Evolutionary conservation across 2,113 vertebrate genomes (phyloP).

Genomic region (Dromas ardeola): DNA sequence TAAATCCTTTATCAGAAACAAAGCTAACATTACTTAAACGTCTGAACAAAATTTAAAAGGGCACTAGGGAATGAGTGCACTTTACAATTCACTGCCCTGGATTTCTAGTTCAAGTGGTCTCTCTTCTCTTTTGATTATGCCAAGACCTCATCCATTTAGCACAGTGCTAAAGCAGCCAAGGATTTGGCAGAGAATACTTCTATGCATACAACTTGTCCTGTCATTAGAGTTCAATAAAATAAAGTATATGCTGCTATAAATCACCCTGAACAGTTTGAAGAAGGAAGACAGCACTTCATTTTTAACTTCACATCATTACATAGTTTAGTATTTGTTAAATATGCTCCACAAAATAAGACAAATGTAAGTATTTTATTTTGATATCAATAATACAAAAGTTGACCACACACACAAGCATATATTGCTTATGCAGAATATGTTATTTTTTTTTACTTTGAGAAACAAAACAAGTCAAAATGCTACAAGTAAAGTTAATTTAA

Average conservation of each 20-base stretch:
- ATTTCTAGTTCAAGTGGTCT: not conserved
- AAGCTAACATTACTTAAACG: not conserved
- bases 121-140: not conserved
- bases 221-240: not conserved
- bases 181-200: not conserved
- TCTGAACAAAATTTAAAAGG: not conserved
- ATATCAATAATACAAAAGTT: not conserved
- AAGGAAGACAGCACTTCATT: not conserved
- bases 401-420: not conserved
- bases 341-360: not conserved
- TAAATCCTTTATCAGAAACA: not conserved
- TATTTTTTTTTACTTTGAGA: not conserved
- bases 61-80: not conserved
- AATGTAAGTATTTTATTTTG: not conserved
- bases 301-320: not conserved
- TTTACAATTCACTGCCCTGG: not conserved
- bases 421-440: not conserved
- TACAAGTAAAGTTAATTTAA: not conserved
- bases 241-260: not conserved
- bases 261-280: not conserved
- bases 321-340: not conserved
- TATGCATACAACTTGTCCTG: not conserved
- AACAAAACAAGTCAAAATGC: not conserved
- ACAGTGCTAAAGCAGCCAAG: not conserved
- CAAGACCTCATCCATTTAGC: not conserved